These are phyloP conservation scores for Conchocele bisecta DNA, from an alignment of 2,888 invertebrate species.

Conservation along the genomic window DNA sequence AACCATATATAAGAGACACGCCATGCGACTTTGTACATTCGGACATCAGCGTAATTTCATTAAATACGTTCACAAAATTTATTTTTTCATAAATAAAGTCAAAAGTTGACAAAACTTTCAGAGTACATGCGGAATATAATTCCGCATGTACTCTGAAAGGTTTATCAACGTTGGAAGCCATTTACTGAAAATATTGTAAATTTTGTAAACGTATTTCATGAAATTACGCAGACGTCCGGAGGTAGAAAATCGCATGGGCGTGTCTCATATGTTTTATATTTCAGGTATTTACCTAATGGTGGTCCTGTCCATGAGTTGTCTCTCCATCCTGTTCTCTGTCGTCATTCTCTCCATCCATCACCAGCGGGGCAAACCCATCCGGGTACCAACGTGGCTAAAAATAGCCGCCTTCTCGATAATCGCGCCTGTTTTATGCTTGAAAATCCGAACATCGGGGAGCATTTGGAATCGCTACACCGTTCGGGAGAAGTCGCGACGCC, in stretches of 20 bases:
- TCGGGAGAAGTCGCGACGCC: conserved; percentile 33
- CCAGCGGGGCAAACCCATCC: conserved; percentile 68
- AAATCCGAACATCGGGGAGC: conserved; percentile 34
- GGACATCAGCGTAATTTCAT: no score
- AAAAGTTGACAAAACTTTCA: no score
- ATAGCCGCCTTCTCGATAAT: conserved; percentile 65
- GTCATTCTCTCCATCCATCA: conserved; percentile 78
- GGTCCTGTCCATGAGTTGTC: conserved; percentile 77
- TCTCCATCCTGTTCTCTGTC: conserved; percentile 79
- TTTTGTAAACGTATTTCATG: neutral
- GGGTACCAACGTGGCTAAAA: conserved; percentile 72
- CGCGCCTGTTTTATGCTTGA: conserved; percentile 59
- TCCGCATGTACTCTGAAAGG: no score
- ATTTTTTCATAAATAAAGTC: no score
- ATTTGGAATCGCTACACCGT: conserved; percentile 10
- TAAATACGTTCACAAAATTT: no score
- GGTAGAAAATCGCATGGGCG: neutral
- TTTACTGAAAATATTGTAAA: no score
- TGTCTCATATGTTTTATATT: conserved; percentile 10
- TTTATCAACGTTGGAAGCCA: no score
- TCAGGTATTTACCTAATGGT: conserved; percentile 80
- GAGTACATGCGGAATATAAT: no score
- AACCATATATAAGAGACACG: no score
- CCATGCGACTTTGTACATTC: no score
- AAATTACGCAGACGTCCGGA: neutral